Percentiles rank a stretch among this genome's conserved stretches.
Evolutionary conservation across 2,888 invertebrate genomes (phyloP).

Genomic region (Pyralis farinalis): DNA sequence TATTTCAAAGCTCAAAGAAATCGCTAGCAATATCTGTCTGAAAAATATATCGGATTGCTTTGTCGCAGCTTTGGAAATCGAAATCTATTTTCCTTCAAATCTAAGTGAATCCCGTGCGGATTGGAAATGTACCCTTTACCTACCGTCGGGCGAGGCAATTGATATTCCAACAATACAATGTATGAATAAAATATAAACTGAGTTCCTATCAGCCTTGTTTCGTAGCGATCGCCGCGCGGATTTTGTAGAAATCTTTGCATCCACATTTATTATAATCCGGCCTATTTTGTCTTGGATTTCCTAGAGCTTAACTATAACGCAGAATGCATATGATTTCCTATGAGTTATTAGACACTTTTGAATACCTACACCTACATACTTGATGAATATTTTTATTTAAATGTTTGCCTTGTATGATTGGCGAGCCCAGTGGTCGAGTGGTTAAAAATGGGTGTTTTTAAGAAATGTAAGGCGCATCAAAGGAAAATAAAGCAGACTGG

Average conservation of each 20-base stretch:
- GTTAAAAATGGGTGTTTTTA: too few species aligned
- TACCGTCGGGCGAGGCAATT: conserved; percentile 80
- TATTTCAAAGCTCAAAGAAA: conserved; percentile 81
- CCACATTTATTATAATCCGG: conserved; percentile 29
- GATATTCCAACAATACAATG: conserved; percentile 82
- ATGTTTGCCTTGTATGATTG: too few species aligned
- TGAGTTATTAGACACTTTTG: too few species aligned
- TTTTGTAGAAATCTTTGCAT: conserved; percentile 57
- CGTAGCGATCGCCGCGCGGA: conserved; percentile 58
- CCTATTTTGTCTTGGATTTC: conserved; percentile 14
- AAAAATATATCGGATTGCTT: conserved; percentile 82
- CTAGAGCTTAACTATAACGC: too few species aligned
- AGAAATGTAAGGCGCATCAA: too few species aligned
- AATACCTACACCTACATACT: too few species aligned
- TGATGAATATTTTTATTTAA: too few species aligned
- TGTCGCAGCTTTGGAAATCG: conserved; percentile 81
- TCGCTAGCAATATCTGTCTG: conserved; percentile 81
- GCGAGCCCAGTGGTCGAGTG: too few species aligned
- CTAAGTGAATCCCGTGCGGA: conserved; percentile 82
- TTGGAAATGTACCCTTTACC: conserved; percentile 81
- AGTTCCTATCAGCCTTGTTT: conserved; percentile 73
- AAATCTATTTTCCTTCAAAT: conserved; percentile 82
- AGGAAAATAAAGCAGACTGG: too few species aligned
- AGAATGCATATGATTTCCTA: too few species aligned
- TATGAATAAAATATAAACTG: conserved; percentile 81